Evolutionary conservation across 2,113 vertebrate species (phyloP), one percentile per base, ranked within the genome.

Genomic region (Centrocercus urophasianus): DNA sequence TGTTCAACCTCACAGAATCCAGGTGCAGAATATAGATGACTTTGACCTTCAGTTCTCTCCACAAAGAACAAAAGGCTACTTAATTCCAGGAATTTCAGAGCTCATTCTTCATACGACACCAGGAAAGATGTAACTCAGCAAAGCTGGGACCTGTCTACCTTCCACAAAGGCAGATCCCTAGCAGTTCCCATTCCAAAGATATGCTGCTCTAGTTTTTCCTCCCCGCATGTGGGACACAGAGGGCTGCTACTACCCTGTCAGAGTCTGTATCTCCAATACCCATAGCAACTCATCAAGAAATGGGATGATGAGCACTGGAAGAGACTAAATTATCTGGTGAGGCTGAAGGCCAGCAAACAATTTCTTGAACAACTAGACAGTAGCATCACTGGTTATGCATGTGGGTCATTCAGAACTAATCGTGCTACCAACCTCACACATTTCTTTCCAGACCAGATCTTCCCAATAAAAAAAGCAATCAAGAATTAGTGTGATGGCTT

Each of bases 261-360:
- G 21, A 22, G 34, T 64, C 24, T 43, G 18, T 45, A 64, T 40
- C 66, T 75, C 22, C 48, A 69, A 24, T 24, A 83, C 11, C 5
- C 48, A 70, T 60, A 77, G 18, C 18, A 65, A 59, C 12, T 88
- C 32, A 72, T 74, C 78, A 48, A 13, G 76, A 87, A 92, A 74
- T 34, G 17, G 11, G 9, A 56, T 45, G 10, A 12, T 60, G 38
- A 66, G 8, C 27, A 28, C 36, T 30, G 10, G 36, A 65, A 89
- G 42, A 86, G 66, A 63, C 28, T 54, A 77, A 83, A 88, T 80
- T 74, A 10, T 38, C 52, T 78, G 27, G 22, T 82, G 28, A 82
- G 11, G n/a, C 13, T 75, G 61, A 54, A 78, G 66, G 8, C 10
- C 74, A 48, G 27, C 17, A 89, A 82, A 38, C 1, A 40, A 17